Base-by-base conservation (phyloP, 2,888 invertebrate species). In the Caenorhabditis sinica region DNA sequence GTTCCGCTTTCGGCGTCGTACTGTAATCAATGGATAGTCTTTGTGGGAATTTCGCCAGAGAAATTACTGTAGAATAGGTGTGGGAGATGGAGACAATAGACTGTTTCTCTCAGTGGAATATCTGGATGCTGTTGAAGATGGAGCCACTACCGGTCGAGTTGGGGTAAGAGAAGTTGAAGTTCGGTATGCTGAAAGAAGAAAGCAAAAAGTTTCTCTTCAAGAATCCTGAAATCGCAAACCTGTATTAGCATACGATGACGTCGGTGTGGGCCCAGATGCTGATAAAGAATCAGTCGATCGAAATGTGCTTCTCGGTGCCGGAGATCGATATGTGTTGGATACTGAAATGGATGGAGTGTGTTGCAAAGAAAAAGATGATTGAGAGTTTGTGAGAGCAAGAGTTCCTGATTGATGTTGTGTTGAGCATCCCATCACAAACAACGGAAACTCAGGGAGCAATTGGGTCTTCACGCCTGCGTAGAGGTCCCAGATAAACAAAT, bases 1-100 rank as follows among this genome's bases (percentile, higher is more conserved):
- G 86, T 43, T 92, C 92, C 51, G 79, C 74, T 83, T 83, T 83
- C 43, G 83, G 83, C 33, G 83, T 83, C 33, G 83, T 79, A 69
- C 83, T 83, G 75, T 6, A 83, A 77, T 28, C 9, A 40, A 11
- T 20, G 30, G 20, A 36, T 33, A 33, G 5, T 53, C n/a, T n/a
- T n/a, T n/a, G n/a, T 51, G 40, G 13, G 40, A 36, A 36, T 30
- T 13, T 25, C 11, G 5, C 2, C 11, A 28, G 13, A 25, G 36
- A 25, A 36, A 58, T 82, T 74, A 87, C 87, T 85, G 81, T 65
- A 81, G 58, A 33, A 72, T 63, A 20, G 86, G 86, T n/a, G 88
- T 85, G 43, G 88, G 88, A 13, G 88, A 88, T 20, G 88, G 86
- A 17, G 88, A 86, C 6, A 84, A 36, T 2, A 82, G 40, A 36